These are phyloP conservation scores for Sterna hirundo DNA, from an alignment of 2,113 vertebrate genomes.

Conservation along the genomic window DNA sequence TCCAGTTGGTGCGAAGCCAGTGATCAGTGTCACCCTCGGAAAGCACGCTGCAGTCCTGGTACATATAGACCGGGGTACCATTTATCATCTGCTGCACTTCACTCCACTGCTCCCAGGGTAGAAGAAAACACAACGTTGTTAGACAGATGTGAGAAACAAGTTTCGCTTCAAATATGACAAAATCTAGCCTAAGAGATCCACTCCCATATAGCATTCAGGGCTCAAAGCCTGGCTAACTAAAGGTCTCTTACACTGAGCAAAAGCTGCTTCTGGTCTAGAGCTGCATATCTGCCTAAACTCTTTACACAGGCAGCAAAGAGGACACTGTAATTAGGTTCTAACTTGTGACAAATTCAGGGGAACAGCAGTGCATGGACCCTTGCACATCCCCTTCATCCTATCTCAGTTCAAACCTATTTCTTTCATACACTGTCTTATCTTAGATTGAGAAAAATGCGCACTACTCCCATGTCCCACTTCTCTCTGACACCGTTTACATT, in stretches of 20 bases:
- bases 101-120: constrained; percentile 68
- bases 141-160: background rate
- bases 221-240: background rate
- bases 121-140: background rate
- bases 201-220: background rate
- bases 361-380: background rate
- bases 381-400: background rate
- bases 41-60: constrained; percentile 77
- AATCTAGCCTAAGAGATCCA: background rate
- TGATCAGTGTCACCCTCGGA: constrained; percentile 70
- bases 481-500: background rate
- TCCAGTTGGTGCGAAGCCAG: constrained; percentile 83
- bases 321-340: background rate
- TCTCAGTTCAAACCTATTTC: background rate
- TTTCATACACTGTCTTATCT: background rate
- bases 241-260: background rate
- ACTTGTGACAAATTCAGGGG: background rate
- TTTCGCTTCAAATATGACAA: background rate
- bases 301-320: background rate
- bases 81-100: constrained; percentile 78
- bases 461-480: background rate
- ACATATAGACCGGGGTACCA: constrained; percentile 75
- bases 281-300: background rate
- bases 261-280: background rate
- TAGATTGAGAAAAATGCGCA: background rate